Conservation (phyloP, 35 echinoderm and acorn worm species). For the Ophioderma brevispina region DNA sequence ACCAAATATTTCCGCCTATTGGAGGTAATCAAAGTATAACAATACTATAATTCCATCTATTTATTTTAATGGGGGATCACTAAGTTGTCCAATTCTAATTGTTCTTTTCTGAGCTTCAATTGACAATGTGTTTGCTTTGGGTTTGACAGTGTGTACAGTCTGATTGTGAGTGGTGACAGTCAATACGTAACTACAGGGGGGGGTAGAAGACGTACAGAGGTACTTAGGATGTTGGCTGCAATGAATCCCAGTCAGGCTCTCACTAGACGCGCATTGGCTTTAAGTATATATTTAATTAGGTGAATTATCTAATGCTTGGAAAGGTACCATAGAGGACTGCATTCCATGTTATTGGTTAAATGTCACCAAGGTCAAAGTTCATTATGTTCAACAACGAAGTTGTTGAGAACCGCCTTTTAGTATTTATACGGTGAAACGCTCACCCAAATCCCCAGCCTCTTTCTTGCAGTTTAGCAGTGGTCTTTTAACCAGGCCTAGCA, state of each 20-base stretch:
- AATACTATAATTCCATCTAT: background rate
- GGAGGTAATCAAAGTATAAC: too few relatives aligned
- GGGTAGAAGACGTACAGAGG: conserved; percentile 77
- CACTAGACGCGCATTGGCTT: conserved; percentile 73
- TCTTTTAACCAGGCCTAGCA: conserved; percentile 77
- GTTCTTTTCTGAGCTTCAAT: background rate
- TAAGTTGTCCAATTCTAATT: background rate
- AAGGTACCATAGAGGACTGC: too few relatives aligned
- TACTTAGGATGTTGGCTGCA: conserved; percentile 63
- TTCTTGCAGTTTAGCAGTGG: conserved; percentile 80
- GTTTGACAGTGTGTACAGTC: conserved; percentile 65
- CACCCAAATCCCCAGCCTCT: too few relatives aligned
- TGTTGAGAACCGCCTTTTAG: too few relatives aligned
- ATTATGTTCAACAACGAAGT: too few relatives aligned
- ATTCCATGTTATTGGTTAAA: background rate
- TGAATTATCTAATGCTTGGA: background rate
- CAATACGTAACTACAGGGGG: conserved; percentile 90
- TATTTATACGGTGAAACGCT: too few relatives aligned
- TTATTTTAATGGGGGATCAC: background rate
- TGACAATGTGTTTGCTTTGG: background rate
- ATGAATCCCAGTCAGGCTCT: conserved; percentile 92
- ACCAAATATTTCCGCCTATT: too few relatives aligned
- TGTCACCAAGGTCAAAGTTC: too few relatives aligned
- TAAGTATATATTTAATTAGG: conserved; percentile 43
- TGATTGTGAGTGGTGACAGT: conserved; percentile 86